Evolutionary conservation across 1,140 invertebrate genomes (phyloP).

Genomic region (Drosophila insularis): DNA sequence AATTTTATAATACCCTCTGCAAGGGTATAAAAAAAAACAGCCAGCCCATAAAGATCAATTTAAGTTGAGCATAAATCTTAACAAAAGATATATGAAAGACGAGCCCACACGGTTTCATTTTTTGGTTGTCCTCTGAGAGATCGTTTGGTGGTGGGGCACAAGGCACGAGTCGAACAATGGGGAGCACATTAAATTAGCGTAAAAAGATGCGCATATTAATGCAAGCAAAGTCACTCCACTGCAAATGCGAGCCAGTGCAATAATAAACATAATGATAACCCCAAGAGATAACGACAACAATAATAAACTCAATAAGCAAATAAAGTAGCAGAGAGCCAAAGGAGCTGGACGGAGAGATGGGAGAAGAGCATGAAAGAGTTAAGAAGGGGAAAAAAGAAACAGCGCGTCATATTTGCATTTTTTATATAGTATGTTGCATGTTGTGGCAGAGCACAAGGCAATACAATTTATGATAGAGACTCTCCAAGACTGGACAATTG

Average conservation of each 20-base stretch:
- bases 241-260: slow-evolving; percentile 28
- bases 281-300: slow-evolving; percentile 53
- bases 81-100: slow-evolving; percentile 7
- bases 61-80: slow-evolving; percentile 31
- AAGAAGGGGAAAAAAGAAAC: not conserved
- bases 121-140: not conserved
- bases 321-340: slow-evolving; percentile 35
- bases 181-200: slow-evolving; percentile 46
- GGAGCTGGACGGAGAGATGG: not conserved
- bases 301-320: slow-evolving; percentile 72
- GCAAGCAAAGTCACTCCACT: slow-evolving; percentile 11
- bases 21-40: no score
- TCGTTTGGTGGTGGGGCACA: not conserved
- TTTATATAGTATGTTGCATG: slow-evolving; percentile 8
- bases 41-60: slow-evolving; percentile 50
- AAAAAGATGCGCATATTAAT: slow-evolving; percentile 54
- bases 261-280: slow-evolving; percentile 67
- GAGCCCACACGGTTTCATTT: slow-evolving; percentile 13
- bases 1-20: no score
- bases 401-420: slow-evolving; percentile 62
- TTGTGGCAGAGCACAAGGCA: not conserved
- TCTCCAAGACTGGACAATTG: slow-evolving; percentile 61
- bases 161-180: slow-evolving; percentile 38
- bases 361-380: not conserved
- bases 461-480: slow-evolving; percentile 61